Percentiles rank a stretch among this genome's conserved stretches.
phyloP scores from a whole-genome alignment of 2,888 invertebrate genomes.

The Autographa gamma region DNA sequence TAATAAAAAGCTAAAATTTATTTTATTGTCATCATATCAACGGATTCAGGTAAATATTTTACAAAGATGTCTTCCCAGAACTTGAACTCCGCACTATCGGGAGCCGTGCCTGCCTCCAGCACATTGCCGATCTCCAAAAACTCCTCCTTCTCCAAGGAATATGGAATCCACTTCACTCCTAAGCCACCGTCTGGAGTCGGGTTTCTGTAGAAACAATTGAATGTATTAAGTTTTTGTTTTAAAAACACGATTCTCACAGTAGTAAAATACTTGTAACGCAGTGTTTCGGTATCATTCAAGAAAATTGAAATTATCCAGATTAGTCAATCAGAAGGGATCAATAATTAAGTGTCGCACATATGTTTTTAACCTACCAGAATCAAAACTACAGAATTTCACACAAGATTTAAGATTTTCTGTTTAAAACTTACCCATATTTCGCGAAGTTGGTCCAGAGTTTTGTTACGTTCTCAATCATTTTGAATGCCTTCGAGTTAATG shows the following conservation, averaged over 20 bases:
- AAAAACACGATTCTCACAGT: too few species aligned
- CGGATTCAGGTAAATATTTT: slow-evolving; percentile 37
- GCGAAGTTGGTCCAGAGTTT: slow-evolving; percentile 71
- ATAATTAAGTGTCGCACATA: too few species aligned
- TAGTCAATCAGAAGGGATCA: too few species aligned
- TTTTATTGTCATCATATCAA: not conserved
- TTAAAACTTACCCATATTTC: slow-evolving; percentile 65
- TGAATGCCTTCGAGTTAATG: slow-evolving; percentile 52
- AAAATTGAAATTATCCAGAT: too few species aligned
- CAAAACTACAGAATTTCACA: too few species aligned
- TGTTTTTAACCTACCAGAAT: too few species aligned
- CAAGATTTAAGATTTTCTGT: not conserved
- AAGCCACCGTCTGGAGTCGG: slow-evolving; percentile 57
- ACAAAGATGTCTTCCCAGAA: slow-evolving; percentile 47
- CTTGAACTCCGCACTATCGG: slow-evolving; percentile 33
- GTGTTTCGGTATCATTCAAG: not conserved
- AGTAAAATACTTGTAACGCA: too few species aligned
- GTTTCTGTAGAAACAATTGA: slow-evolving; percentile 45
- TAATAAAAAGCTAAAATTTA: too few species aligned
- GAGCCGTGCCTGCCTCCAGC: slow-evolving; percentile 25
- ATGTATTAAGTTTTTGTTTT: not conserved
- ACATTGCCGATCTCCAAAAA: slow-evolving; percentile 47
- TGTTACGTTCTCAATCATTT: slow-evolving; percentile 61
- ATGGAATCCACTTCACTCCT: slow-evolving; percentile 53
- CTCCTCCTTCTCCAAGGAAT: slow-evolving; percentile 34